phyloP scores from a whole-genome alignment of 2,888 invertebrate genomes.

The Tachina grossa region DNA sequence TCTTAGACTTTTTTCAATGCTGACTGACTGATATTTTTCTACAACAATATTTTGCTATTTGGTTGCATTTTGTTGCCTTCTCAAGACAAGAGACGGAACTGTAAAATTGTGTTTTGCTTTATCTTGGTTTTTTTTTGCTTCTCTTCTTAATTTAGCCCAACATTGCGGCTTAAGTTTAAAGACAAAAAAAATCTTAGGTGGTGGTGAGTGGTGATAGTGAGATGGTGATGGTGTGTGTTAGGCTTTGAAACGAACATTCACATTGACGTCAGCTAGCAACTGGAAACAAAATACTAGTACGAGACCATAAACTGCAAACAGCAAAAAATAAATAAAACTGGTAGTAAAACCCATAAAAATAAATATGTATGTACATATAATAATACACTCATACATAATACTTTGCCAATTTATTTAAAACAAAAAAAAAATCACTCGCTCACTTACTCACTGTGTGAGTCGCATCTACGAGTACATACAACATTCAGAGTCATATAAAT shows the following conservation, averaged over 20 bases:
- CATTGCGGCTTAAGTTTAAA: conserved; percentile 51
- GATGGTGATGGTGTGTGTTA: conserved; percentile 19
- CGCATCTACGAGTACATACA: conserved; percentile 10
- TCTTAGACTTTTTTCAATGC: conserved; percentile 59
- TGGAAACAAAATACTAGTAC: conserved; percentile 55
- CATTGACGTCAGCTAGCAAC: conserved; percentile 71
- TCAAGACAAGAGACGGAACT: conserved; percentile 62
- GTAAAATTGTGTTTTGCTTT: conserved; percentile 45
- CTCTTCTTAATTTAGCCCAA: conserved; percentile 50
- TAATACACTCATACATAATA: conserved; percentile 47
- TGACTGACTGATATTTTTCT: conserved; percentile 40
- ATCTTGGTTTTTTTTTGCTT: conserved; percentile 21
- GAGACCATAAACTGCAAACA: conserved; percentile 50
- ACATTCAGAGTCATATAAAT: conserved; percentile 37
- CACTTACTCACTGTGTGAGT: conserved; percentile 43
- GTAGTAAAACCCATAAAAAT: conserved; percentile 63
- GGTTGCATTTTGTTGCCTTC: conserved; percentile 45
- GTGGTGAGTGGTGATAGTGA: background rate
- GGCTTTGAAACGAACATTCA: conserved; percentile 58
- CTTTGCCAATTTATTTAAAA: conserved; percentile 45
- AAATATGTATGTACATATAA: conserved; percentile 6
- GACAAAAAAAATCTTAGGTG: conserved; percentile 36
- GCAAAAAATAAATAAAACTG: conserved; percentile 39
- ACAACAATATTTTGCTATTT: conserved; percentile 36
- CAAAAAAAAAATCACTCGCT: conserved; percentile 2